Percentiles rank a stretch among this genome's conserved stretches.
These are phyloP conservation scores for Berghia stephanieae DNA, from an alignment of 1,140 invertebrate species.

Conservation along the genomic window DNA sequence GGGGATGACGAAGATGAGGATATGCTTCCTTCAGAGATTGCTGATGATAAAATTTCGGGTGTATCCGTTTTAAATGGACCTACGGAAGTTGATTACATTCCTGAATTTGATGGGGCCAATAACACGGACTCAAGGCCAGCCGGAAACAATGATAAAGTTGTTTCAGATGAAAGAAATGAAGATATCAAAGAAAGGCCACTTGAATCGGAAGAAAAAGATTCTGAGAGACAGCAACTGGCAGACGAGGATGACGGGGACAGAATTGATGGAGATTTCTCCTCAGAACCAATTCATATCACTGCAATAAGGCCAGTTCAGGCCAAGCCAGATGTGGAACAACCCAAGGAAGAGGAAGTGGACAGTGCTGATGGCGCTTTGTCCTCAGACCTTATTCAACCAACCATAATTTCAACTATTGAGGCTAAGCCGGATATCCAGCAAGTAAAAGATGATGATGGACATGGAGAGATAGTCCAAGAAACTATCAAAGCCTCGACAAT, in stretches of 20 bases:
- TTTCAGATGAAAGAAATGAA: background rate
- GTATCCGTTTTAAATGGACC: slow-evolving; percentile 68
- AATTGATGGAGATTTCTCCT: no score
- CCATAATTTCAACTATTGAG: background rate
- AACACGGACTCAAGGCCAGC: no score
- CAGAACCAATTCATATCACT: background rate
- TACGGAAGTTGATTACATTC: slow-evolving; percentile 71
- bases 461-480: background rate
- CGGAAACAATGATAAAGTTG: background rate
- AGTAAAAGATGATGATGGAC: background rate
- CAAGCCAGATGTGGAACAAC: background rate
- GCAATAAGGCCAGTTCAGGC: background rate
- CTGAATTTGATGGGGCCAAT: slow-evolving; percentile 58
- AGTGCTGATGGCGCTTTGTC: background rate
- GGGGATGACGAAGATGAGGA: slow-evolving; percentile 39
- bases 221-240: no score
- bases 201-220: no score
- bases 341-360: background rate
- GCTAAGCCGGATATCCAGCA: slow-evolving; percentile 9
- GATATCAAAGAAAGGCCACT: background rate
- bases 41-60: slow-evolving; percentile 8
- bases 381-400: background rate
- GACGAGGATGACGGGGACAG: no score
- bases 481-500: background rate
- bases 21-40: slow-evolving; percentile 28